phyloP scores from a whole-genome alignment of 2,113 vertebrate genomes.

The Notarius lentiginosus region DNA sequence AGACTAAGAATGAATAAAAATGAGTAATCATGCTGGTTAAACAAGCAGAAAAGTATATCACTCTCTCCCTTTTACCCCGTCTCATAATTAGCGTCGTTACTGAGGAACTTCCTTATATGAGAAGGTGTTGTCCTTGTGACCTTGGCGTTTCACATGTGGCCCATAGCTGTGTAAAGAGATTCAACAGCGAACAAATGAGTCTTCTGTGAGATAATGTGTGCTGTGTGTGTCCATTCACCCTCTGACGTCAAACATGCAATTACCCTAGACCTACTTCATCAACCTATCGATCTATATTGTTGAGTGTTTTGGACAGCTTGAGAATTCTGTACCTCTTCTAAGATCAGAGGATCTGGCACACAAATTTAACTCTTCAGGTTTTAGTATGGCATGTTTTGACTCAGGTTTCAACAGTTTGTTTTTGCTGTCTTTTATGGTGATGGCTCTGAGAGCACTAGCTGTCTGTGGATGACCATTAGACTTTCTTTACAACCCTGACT shows the following conservation, averaged over 20 bases:
- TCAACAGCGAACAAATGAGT: conserved; percentile 59
- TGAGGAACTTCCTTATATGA: conserved; percentile 68
- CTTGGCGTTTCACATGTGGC: conserved; percentile 74
- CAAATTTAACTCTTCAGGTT: conserved; percentile 11
- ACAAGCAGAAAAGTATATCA: conserved; percentile 46
- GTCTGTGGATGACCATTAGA: conserved; percentile 20
- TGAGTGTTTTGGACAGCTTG: not conserved
- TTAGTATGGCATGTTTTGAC: conserved; percentile 4
- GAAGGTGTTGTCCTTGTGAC: conserved; percentile 58
- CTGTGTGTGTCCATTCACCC: conserved; percentile 31
- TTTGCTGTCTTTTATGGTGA: conserved; percentile 2
- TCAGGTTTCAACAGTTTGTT: conserved; percentile 4
- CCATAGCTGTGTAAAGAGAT: conserved; percentile 54
- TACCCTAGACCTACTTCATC: conserved; percentile 44
- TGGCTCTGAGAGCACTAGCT: conserved; percentile 6
- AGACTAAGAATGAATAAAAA: not conserved
- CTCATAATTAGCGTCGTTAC: conserved; percentile 75
- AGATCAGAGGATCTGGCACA: not conserved
- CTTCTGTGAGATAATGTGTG: conserved; percentile 54
- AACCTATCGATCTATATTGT: not conserved
- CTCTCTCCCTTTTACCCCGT: conserved; percentile 55
- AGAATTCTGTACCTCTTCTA: not conserved
- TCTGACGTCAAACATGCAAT: conserved; percentile 51
- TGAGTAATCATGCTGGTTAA: not conserved
- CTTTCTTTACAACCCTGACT: conserved; percentile 29